Evolutionary conservation across 2,888 invertebrate species (phyloP), one percentile per base, ranked within the genome.

Genomic region (Acholoe squamosa): DNA sequence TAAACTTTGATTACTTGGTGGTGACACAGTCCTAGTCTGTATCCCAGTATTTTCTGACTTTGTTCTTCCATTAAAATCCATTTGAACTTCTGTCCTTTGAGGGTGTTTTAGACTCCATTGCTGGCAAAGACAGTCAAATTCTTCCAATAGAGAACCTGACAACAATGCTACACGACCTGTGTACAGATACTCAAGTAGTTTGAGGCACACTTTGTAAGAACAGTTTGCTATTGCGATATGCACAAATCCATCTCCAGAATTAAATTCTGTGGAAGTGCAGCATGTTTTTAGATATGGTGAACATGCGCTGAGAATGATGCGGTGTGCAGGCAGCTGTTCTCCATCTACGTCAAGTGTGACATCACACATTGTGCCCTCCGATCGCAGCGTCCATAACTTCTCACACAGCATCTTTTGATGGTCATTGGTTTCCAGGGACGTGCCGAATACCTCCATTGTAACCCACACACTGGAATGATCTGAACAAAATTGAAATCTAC

Each of bases 301-400:
- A 22, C 86, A 86, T 0, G 86, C 86, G 33, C 86, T 54, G 86
- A 86, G 86, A 12, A 86, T 31, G 28, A 86, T n/a, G 31, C 86
- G 31, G 28, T 86, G 86, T 19, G 86, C 86, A 28, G 12, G 28
- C 10, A 86, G 86, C 5, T 1, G 25, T 54, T 86, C 31, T 0
- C 56, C 56, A 0, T 19, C 52, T 19, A 86, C 86, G 28, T 86
- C 56, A 16, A 86, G 52, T 25, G 25, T 28, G 16, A 86, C 86
- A 31, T 86, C 86, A 86, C 86, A 86, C 56, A 86, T 54, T 10
- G 56, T 25, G 1, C 56, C 86, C 54, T 86, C 56, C 19, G 52
- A 10, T 0, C 86, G 52, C 54, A 86, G 86, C 25, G 19, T 86
- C 86, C 86, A 86, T 28, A 86, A 28, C 28, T 54, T 54, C 33